These are phyloP conservation scores for Scaptomyza graminum DNA, from an alignment of 1,140 invertebrate species.

Conservation along the genomic window DNA sequence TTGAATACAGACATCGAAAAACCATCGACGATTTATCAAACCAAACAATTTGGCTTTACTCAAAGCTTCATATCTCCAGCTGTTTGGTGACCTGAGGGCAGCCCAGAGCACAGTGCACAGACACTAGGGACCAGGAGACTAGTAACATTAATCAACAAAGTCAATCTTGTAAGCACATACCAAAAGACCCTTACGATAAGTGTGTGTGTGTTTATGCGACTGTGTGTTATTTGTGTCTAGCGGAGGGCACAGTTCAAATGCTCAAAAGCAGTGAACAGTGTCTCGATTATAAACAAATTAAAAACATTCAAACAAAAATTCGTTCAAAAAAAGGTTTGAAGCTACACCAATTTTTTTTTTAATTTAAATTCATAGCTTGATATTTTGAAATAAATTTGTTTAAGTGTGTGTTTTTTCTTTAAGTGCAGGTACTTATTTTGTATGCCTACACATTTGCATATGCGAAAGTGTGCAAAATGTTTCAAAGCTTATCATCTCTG, in stretches of 20 bases:
- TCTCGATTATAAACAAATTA: no score
- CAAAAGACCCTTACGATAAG: conserved; percentile 6
- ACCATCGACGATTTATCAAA: conserved; percentile 28
- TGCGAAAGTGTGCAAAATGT: conserved; percentile 53
- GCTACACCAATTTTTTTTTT: no score
- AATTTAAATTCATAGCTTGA: no score
- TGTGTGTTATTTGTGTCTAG: neutral
- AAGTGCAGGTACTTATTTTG: conserved; percentile 8
- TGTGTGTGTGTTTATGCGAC: conserved; percentile 1
- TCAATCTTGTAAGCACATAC: conserved; percentile 57
- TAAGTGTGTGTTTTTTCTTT: neutral
- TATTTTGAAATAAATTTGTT: no score
- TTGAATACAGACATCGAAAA: conserved; percentile 16
- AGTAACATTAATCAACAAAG: conserved; percentile 69
- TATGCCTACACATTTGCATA: conserved; percentile 46
- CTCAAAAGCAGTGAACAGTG: no score
- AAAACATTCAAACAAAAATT: no score
- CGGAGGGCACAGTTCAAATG: no score
- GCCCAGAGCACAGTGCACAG: neutral
- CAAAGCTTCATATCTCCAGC: conserved; percentile 30
- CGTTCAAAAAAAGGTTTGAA: no score
- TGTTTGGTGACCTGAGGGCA: conserved; percentile 25
- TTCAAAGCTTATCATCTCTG: conserved; percentile 62
- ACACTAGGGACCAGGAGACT: neutral
- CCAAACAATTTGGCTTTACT: conserved; percentile 42